Percentiles rank a stretch among this genome's conserved stretches.
Evolutionary conservation across 2,113 vertebrate genomes (phyloP).

Genomic region (Diglossa brunneiventris): DNA sequence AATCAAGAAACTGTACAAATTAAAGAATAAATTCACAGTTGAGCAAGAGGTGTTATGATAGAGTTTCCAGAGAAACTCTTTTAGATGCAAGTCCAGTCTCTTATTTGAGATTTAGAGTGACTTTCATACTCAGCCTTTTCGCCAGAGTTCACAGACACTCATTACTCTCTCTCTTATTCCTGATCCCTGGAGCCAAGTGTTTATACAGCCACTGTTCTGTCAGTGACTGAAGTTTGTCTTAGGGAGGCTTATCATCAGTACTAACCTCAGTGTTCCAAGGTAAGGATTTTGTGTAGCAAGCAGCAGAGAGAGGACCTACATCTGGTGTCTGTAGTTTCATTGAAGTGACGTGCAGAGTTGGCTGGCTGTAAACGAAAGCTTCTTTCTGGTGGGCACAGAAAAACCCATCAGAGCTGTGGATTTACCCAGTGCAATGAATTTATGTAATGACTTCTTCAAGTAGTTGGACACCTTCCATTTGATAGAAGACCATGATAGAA

Average conservation of each 20-base stretch:
- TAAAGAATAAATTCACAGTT: background rate
- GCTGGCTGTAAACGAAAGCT: constrained; percentile 8
- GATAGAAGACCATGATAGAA: background rate
- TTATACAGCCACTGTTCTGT: background rate
- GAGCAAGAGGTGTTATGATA: background rate
- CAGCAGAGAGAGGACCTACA: background rate
- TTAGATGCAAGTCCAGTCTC: background rate
- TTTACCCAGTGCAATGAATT: background rate
- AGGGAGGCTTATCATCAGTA: background rate
- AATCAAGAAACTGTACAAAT: constrained; percentile 7
- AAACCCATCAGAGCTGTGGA: background rate
- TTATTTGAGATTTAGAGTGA: background rate
- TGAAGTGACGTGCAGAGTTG: background rate
- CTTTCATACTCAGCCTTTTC: background rate
- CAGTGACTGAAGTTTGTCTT: background rate
- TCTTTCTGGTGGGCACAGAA: background rate
- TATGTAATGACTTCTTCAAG: background rate
- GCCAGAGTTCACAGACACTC: background rate
- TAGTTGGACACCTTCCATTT: background rate
- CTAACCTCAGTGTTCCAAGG: constrained; percentile 16
- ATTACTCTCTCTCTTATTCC: background rate
- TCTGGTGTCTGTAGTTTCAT: background rate
- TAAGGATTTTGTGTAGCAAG: background rate
- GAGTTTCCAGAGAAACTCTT: background rate
- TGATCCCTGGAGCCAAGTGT: background rate